phyloP scores from a whole-genome alignment of 2,888 invertebrate genomes.

The Apocheima hispidaria region DNA sequence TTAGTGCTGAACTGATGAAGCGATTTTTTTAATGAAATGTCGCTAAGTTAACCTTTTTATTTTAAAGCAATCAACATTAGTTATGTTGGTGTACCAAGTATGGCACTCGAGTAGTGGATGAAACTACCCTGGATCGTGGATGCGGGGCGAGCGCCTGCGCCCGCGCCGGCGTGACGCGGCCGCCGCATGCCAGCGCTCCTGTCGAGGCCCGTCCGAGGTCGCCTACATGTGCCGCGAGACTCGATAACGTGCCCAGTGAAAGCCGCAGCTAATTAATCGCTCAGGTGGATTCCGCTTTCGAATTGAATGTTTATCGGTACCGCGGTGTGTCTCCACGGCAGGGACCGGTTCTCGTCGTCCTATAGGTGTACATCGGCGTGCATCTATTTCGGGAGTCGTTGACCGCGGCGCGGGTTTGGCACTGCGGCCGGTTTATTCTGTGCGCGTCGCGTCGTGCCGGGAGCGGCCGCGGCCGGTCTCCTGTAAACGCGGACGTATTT shows the following conservation, averaged over 20 bases:
- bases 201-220: constrained; percentile 9
- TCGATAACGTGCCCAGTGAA: constrained; percentile 66
- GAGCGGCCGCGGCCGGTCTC: constrained; percentile 59
- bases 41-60: no score
- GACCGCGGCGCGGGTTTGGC: constrained; percentile 76
- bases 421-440: constrained; percentile 68
- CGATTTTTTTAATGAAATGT: no score
- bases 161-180: not conserved
- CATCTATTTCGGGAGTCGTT: constrained; percentile 85
- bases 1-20: no score
- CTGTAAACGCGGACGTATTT: constrained; percentile 61
- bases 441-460: constrained; percentile 50
- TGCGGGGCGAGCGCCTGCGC: not conserved
- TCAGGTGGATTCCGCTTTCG: constrained; percentile 81
- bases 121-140: not conserved
- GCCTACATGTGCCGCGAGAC: constrained; percentile 41
- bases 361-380: constrained; percentile 69
- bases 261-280: constrained; percentile 76
- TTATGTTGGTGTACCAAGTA: no score
- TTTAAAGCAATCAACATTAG: no score
- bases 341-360: constrained; percentile 79
- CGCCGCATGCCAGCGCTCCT: not conserved
- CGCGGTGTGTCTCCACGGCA: constrained; percentile 67
- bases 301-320: constrained; percentile 77
- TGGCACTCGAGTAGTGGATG: no score